Base-by-base conservation (phyloP, 64 coral and sea anemone species). In the Dendronephthya gigantea region DNA sequence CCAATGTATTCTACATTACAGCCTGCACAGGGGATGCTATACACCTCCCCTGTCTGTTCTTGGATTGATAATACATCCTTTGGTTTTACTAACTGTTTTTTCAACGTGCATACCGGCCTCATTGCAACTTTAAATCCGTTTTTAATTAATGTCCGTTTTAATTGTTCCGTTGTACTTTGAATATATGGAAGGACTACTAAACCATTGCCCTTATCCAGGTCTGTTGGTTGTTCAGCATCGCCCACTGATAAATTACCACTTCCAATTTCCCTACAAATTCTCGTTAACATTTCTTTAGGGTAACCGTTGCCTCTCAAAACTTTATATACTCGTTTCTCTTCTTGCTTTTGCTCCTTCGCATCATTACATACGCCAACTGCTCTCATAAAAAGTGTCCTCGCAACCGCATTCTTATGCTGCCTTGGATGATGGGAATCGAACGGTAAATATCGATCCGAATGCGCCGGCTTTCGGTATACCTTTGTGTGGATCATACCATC, bases 1-100 rank as follows among this genome's bases (percentile, higher is more conserved):
- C 85, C 85, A 83, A 49, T 70, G 28, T 87, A 91, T 23, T 41
- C 39, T 36, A 82, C 75, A 29, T 83, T 48, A 50, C 90, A 91
- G 39, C 49, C 81, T 30, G 13, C 12, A 31, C 82, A 91, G 10
- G 82, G 49, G 31, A 85, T 85, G 13, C 75, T 14, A 25, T 76
- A 85, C 16, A 92, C 50, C n/a, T 84, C 43, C 82, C 41, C n/a
- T n/a, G n/a, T n/a, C 34, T 9, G 36, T 39, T 40, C 83, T 72
- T 39, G 22, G 29, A 16, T 36, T 35, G 68, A n/a, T 11, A 28
- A 29, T 10, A 15, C n/a, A 39, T 84, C 25, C 72, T 84, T 91
- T 22, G 85, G 86, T 84, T 62, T 84, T 47, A 83, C 17, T 22
- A 90, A 84, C 35, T 75, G 19, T 33, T 69, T 48, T 66, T 33